These are phyloP conservation scores for Drosophila kikkawai DNA, from an alignment of 1,140 invertebrate species.

Conservation along the genomic window DNA sequence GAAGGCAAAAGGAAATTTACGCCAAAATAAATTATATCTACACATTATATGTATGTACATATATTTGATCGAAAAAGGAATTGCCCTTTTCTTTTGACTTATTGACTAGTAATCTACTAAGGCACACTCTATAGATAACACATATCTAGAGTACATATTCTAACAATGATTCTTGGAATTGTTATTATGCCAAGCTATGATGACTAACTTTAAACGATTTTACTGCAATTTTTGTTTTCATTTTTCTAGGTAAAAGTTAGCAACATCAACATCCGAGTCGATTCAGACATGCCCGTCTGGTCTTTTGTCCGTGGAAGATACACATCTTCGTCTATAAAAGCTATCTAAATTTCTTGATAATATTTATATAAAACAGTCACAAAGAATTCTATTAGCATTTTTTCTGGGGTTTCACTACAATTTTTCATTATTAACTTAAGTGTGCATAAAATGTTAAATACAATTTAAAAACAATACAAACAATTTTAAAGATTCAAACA, in stretches of 20 bases:
- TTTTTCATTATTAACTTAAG: background rate
- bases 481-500: background rate
- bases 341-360: too few species aligned
- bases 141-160: constrained; percentile 1
- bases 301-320: too few species aligned
- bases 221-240: background rate
- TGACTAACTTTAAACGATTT: constrained; percentile 2
- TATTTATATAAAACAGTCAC: too few species aligned
- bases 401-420: too few species aligned
- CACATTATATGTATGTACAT: background rate
- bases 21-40: background rate
- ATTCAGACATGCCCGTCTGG: too few species aligned
- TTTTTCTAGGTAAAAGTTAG: background rate
- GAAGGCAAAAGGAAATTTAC: too few species aligned
- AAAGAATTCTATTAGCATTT: too few species aligned
- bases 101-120: background rate
- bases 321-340: too few species aligned
- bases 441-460: background rate
- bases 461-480: background rate
- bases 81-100: background rate
- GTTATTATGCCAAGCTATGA: background rate
- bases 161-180: background rate
- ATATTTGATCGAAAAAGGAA: background rate
- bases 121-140: constrained; percentile 9
- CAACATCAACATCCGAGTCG: too few species aligned